Conservation (phyloP, 1,140 invertebrate genomes). For the Ceratoteleas bidentatus region DNA sequence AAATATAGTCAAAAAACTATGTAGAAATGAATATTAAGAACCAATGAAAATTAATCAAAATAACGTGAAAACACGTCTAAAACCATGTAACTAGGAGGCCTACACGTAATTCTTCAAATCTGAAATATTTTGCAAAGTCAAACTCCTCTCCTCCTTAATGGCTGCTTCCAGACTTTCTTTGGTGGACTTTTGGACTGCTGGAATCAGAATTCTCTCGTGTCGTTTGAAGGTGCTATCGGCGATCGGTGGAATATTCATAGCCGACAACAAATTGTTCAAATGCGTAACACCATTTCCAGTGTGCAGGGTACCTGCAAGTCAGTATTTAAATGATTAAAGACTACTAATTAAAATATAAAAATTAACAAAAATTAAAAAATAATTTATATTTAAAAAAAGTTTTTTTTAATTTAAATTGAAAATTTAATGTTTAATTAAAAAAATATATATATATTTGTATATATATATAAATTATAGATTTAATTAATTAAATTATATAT, state of each 20-base stretch:
- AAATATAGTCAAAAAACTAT: no score
- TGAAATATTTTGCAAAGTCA: constrained; percentile 28
- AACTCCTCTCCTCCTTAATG: constrained; percentile 17
- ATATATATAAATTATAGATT: no score
- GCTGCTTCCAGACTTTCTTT: constrained; percentile 22
- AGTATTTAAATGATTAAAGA: no score
- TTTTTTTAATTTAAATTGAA: no score
- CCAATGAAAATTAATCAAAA: no score
- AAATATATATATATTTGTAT: no score
- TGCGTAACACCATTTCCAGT: constrained; percentile 28
- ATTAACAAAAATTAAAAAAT: not conserved
- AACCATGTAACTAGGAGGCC: constrained; percentile 16
- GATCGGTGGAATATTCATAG: no score
- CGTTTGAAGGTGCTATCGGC: constrained; percentile 47
- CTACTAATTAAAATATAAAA: no score
- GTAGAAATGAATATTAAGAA: no score
- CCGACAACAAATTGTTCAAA: constrained; percentile 1
- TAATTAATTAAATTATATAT: no score
- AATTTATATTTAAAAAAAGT: not conserved
- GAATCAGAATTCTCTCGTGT: constrained; percentile 32
- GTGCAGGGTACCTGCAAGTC: constrained; percentile 27
- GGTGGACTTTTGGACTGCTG: constrained; percentile 20
- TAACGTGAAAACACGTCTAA: constrained; percentile 10
- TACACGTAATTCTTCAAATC: constrained; percentile 43
- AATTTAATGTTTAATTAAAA: no score